These are phyloP conservation scores for Cepphus grylle DNA, from an alignment of 2,113 vertebrate genomes.

Conservation along the genomic window DNA sequence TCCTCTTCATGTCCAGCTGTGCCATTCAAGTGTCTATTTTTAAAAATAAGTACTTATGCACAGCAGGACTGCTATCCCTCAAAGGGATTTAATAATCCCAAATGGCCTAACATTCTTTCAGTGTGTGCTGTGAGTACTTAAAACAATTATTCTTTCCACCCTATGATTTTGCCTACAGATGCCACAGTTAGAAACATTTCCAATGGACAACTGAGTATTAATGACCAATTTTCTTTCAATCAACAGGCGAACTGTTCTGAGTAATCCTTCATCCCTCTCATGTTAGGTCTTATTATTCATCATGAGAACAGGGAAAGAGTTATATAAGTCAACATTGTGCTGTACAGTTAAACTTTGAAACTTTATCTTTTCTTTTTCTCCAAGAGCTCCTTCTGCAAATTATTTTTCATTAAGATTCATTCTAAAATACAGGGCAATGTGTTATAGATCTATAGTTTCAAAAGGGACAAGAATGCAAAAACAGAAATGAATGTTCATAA, in stretches of 20 bases:
- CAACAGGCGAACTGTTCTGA: neutral
- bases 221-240: slow-evolving; percentile 28
- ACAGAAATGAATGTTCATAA: neutral
- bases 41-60: slow-evolving; percentile 33
- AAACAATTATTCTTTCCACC: slow-evolving; percentile 10
- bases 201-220: neutral
- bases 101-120: slow-evolving; percentile 32
- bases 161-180: slow-evolving; percentile 11
- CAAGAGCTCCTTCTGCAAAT: neutral
- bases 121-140: slow-evolving; percentile 2
- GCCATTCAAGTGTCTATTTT: slow-evolving; percentile 45
- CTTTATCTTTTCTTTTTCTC: neutral
- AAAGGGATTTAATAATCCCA: slow-evolving; percentile 56
- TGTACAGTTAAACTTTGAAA: neutral
- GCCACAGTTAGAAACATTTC: slow-evolving; percentile 15
- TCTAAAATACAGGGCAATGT: neutral
- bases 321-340: neutral
- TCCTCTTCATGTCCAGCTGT: slow-evolving; percentile 45
- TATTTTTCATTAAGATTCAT: neutral
- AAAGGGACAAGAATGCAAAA: neutral
- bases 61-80: slow-evolving; percentile 37
- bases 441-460: neutral
- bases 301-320: neutral
- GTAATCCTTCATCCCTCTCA: neutral
- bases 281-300: neutral